Percentiles rank a stretch among this genome's conserved stretches.
phyloP scores from a whole-genome alignment of 2,113 vertebrate species.

The Oreochromis aureus region DNA sequence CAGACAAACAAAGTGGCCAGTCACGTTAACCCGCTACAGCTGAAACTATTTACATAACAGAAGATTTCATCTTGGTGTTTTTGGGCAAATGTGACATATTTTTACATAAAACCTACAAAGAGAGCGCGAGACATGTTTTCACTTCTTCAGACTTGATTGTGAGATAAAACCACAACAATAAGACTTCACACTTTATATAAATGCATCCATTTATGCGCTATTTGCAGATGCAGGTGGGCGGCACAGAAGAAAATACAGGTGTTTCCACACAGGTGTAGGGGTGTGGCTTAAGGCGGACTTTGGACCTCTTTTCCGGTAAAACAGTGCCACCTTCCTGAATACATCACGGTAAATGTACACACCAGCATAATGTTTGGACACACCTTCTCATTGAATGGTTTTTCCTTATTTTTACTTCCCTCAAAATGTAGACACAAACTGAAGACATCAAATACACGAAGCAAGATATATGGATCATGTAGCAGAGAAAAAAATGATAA shows the following conservation, averaged over 20 bases:
- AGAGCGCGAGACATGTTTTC: fast-evolving
- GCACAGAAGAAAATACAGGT: not conserved
- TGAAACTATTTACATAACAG: not conserved
- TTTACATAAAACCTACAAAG: not conserved
- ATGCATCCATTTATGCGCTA: not conserved
- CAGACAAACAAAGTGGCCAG: not conserved
- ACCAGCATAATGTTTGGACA: not conserved
- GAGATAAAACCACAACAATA: not conserved
- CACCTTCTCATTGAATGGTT: fast-evolving
- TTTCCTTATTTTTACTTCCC: not conserved
- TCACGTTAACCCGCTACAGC: not conserved
- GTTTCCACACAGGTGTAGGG: not conserved
- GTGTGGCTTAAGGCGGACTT: not conserved
- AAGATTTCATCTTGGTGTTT: not conserved
- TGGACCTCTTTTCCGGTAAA: not conserved
- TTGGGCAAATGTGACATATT: not conserved
- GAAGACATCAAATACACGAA: not conserved
- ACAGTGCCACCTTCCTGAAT: not conserved
- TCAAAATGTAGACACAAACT: not conserved
- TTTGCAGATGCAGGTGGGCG: not conserved
- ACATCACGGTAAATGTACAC: fast-evolving
- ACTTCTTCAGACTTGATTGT: not conserved
- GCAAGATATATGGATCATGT: no score
- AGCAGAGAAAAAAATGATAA: not conserved
- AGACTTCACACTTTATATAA: not conserved